phyloP scores from a whole-genome alignment of 2,797 vertebrate species.

The Adrianichthys oophorus region DNA sequence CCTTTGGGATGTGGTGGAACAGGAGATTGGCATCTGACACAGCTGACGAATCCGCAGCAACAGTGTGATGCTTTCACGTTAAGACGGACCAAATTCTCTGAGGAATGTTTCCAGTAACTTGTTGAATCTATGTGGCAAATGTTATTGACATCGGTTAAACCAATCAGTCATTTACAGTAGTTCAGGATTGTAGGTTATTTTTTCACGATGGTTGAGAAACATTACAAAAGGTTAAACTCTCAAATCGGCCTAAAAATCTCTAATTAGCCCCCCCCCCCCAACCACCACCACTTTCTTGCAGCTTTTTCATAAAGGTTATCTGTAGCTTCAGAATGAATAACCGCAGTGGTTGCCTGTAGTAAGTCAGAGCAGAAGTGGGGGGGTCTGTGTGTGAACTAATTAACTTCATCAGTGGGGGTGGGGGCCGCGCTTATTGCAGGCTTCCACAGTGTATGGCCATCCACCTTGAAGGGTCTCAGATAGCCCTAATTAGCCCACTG shows the following conservation, averaged over 20 bases:
- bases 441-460: slow-evolving; percentile 60
- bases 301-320: slow-evolving; percentile 52
- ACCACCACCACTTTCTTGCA: slow-evolving; percentile 28
- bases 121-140: too few relatives aligned
- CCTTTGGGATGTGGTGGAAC: too few relatives aligned
- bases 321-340: slow-evolving; percentile 46
- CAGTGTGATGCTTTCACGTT: too few relatives aligned
- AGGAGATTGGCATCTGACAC: too few relatives aligned
- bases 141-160: too few relatives aligned
- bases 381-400: slow-evolving; percentile 64
- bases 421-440: slow-evolving; percentile 34
- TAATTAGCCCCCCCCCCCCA: background rate
- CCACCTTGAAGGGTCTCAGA: slow-evolving; percentile 70
- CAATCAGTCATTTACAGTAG: too few relatives aligned
- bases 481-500: slow-evolving; percentile 78
- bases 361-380: slow-evolving; percentile 39
- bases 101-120: too few relatives aligned
- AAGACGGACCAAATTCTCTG: too few relatives aligned
- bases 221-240: too few relatives aligned
- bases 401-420: slow-evolving; percentile 56
- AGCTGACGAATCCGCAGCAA: too few relatives aligned
- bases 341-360: slow-evolving; percentile 57
- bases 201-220: too few relatives aligned
- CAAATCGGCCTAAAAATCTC: background rate
- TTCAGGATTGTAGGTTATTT: too few relatives aligned